Conservation (phyloP, 2,888 invertebrate genomes). For the Pachydiplax longipennis region DNA sequence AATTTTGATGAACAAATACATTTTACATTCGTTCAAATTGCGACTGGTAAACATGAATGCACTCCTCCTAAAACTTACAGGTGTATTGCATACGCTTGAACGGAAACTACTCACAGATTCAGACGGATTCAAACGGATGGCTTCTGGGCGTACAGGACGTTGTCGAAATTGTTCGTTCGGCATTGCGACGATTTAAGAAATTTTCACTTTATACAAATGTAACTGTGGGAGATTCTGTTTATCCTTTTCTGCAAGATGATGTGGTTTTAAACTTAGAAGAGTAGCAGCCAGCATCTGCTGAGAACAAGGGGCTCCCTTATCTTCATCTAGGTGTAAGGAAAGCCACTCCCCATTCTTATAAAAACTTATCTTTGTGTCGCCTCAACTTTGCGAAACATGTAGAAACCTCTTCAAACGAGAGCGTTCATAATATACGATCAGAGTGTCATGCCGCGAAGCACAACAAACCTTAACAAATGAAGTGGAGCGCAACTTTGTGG, state of each 20-base stretch:
- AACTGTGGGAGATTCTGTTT: too few relatives aligned
- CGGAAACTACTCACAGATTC: neutral
- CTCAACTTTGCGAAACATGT: neutral
- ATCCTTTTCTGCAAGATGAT: too few relatives aligned
- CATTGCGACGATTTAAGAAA: neutral
- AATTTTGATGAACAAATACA: neutral
- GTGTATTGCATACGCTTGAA: neutral
- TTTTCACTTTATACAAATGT: neutral
- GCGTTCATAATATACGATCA: neutral
- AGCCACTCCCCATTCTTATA: neutral
- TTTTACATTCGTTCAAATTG: neutral
- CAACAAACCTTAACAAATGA: neutral
- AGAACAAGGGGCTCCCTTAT: neutral
- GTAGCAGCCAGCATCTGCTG: neutral
- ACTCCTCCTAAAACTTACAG: neutral
- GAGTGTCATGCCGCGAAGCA: neutral
- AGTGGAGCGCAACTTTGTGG: neutral
- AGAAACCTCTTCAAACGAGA: neutral
- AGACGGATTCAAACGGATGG: slow-evolving; percentile 46
- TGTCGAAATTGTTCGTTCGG: neutral
- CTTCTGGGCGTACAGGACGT: slow-evolving; percentile 1
- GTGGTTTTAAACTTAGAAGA: neutral
- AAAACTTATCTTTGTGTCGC: neutral
- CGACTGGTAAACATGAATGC: too few relatives aligned
- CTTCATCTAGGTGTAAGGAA: neutral